Percentiles rank a stretch among this genome's conserved stretches.
phyloP scores from a whole-genome alignment of 53 echinoderm and acorn worm species.

The Pentamera pediparva region DNA sequence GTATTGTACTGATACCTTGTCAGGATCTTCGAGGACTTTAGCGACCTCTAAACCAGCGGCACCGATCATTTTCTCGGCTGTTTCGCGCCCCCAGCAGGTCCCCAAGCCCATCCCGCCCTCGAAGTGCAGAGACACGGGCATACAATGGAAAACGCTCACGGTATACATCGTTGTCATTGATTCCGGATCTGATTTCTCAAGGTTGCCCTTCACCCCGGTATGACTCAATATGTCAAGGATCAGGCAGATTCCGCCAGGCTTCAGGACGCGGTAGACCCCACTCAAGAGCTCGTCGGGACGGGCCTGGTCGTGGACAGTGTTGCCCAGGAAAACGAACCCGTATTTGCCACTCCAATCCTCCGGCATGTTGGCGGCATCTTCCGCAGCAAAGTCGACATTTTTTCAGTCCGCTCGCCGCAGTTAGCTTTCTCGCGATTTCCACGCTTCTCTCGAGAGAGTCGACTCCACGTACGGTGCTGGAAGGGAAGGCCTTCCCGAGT shows the following conservation, averaged over 20 bases:
- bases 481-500: not conserved
- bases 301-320: not conserved
- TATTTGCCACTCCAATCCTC: not conserved
- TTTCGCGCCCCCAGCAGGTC: slow-evolving; percentile 69
- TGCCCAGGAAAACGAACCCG: not conserved
- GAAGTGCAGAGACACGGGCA: slow-evolving; percentile 50
- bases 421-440: not conserved
- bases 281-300: not conserved
- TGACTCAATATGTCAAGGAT: not conserved
- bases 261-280: not conserved
- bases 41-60: slow-evolving; percentile 44
- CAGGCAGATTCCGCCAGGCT: not conserved
- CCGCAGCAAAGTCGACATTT: not conserved
- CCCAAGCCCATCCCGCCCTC: slow-evolving; percentile 64
- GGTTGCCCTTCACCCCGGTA: not conserved
- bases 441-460: not conserved
- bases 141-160: slow-evolving; percentile 61
- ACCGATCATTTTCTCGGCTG: slow-evolving; percentile 49
- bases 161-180: not conserved
- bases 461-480: not conserved
- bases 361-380: slow-evolving; percentile 3
- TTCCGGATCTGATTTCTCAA: not conserved
- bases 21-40: not conserved
- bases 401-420: not conserved
- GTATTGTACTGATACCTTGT: not conserved